A percentile compares a stretch with the other conserved stretches of the same genome.
phyloP scores from a whole-genome alignment of 2,797 vertebrate genomes.

The Microcaecilia unicolor region DNA sequence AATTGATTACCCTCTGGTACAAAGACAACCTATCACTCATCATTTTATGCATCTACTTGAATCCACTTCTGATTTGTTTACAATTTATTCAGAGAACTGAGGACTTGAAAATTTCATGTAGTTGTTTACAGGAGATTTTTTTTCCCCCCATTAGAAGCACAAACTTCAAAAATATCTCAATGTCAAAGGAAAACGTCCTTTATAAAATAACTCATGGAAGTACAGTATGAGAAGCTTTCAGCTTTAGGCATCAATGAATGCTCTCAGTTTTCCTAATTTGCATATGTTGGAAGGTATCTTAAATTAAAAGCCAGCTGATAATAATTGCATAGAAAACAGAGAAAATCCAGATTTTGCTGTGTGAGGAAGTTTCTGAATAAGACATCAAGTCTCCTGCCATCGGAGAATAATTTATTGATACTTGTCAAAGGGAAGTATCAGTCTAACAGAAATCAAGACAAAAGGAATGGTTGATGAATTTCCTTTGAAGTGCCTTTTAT shows the following conservation, averaged over 20 bases:
- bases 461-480: conserved; percentile 94
- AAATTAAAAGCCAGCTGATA: conserved; percentile 41
- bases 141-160: conserved; percentile 13
- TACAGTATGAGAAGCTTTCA: conserved; percentile 4
- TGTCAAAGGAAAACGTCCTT: conserved; percentile 19
- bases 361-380: conserved; percentile 72
- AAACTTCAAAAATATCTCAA: conserved; percentile 37
- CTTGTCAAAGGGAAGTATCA: conserved; percentile 76
- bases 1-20: conserved; percentile 21
- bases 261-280: conserved; percentile 44
- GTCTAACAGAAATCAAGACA: conserved; percentile 78
- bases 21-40: conserved; percentile 30
- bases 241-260: conserved; percentile 15
- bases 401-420: conserved; percentile 87
- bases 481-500: conserved; percentile 95
- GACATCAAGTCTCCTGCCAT: conserved; percentile 75
- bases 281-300: conserved; percentile 28
- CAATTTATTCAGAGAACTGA: conserved; percentile 15
- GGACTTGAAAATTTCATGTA: background rate
- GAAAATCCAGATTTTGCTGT: conserved; percentile 43
- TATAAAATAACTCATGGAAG: conserved; percentile 19
- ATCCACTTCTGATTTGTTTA: conserved; percentile 44
- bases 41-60: conserved; percentile 18
- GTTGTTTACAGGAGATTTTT: too few species aligned
- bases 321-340: conserved; percentile 53